Evolutionary conservation across 2,888 invertebrate genomes (phyloP).

Genomic region (Xestia xanthographa): DNA sequence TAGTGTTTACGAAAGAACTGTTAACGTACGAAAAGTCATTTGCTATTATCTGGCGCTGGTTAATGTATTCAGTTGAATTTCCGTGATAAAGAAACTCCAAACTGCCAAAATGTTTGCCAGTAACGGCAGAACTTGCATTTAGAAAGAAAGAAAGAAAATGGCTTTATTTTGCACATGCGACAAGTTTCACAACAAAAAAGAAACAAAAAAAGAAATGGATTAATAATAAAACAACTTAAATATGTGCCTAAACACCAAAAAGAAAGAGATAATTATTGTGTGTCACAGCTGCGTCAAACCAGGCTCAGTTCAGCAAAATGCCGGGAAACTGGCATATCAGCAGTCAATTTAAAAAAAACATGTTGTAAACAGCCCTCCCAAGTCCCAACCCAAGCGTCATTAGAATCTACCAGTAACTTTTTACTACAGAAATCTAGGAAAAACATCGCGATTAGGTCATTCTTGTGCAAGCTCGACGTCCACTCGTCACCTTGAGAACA

Average conservation of each 20-base stretch:
- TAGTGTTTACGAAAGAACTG: slow-evolving; percentile 30
- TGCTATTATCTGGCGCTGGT: slow-evolving; percentile 4
- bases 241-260: background rate
- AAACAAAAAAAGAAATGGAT: background rate
- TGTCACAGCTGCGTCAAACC: background rate
- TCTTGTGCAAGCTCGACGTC: slow-evolving; percentile 38
- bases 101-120: background rate
- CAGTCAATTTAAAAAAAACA: background rate
- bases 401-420: background rate
- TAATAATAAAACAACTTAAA: too few species aligned
- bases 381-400: background rate
- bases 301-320: background rate
- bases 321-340: background rate
- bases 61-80: slow-evolving; percentile 11
- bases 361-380: background rate
- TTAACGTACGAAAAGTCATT: background rate
- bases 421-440: slow-evolving; percentile 13
- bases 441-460: slow-evolving; percentile 33
- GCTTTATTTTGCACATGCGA: background rate
- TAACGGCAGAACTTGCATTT: background rate
- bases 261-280: background rate
- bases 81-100: background rate
- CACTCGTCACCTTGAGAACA: slow-evolving; percentile 46
- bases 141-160: background rate
- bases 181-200: background rate